Base-by-base conservation (phyloP, 2,113 vertebrate genomes). In the Helogale parvula region DNA sequence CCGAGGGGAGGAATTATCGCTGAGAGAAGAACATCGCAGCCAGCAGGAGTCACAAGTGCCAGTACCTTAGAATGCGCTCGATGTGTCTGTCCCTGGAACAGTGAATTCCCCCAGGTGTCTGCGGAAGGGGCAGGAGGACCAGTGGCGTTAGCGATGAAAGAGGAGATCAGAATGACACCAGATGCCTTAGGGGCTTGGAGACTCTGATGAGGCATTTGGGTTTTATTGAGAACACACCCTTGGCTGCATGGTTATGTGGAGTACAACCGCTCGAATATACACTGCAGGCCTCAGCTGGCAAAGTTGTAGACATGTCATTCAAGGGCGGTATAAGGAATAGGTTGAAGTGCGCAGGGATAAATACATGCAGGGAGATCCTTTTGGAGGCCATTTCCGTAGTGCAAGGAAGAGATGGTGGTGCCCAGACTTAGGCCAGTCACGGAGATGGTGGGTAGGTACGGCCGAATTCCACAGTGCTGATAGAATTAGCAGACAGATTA, bases 51-150 rank as follows among this genome's bases (percentile, higher is more conserved):
- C 13, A 8, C 72, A 57, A 15, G 3, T 52, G 35, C 15, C 19
- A 3, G 27, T 5, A 11, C 29, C 50, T 10, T 33, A 41, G 65
- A n/a, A 14, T 14, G 23, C 69, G 45, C 29, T 63, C 68, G 11
- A 17, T 21, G 60, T 41, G 17, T 69, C 35, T 41, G 17, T 69
- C 35, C 65, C 14, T 19, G 21, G 16, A 50, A 16, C 12, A 68
- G 45, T 52, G 33, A 3, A 23, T 47, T 47, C 77, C 9, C 7
- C 33, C 35, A 3, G 27, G 21, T 35, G 84, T 12, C 57, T 81
- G 71, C 11, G 1, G 3, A 5, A 7, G 25, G 14, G n/a, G 15
- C 3, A 16, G 31, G 13, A 57, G 15, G 7, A 21, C 57, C 2
- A 60, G 57, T 9, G 57, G 57, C 23, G 3, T 11, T 15, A 4